A percentile compares a stretch with the other conserved stretches of the same genome.
phyloP scores from a whole-genome alignment of 1,140 invertebrate genomes.

The Uloborus diversus region DNA sequence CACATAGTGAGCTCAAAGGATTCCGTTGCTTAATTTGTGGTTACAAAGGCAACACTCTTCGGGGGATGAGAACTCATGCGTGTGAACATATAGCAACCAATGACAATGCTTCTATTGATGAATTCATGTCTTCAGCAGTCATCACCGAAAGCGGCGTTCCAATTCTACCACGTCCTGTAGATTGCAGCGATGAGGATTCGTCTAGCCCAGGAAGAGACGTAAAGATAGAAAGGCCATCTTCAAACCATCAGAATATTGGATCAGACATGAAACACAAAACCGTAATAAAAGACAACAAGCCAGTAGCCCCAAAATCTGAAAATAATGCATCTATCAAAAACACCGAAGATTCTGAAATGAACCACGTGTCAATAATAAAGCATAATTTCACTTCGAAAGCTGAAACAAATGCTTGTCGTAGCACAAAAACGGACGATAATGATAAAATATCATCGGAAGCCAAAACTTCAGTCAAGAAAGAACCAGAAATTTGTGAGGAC shows the following conservation, averaged over 20 bases:
- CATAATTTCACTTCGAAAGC: no score
- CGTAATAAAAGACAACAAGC: no score
- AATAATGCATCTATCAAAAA: no score
- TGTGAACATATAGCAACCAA: slow-evolving; percentile 93
- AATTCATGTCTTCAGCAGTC: slow-evolving; percentile 83
- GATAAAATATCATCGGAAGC: no score
- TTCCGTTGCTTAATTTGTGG: slow-evolving; percentile 94
- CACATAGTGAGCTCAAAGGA: slow-evolving; percentile 83
- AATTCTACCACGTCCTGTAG: not conserved
- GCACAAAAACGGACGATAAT: no score
- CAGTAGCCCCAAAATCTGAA: no score
- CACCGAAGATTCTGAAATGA: no score
- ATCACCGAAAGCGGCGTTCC: slow-evolving; percentile 19
- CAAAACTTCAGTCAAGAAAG: no score
- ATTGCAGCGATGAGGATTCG: slow-evolving; percentile 23
- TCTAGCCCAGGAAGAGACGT: slow-evolving; percentile 46
- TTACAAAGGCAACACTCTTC: slow-evolving; percentile 94
- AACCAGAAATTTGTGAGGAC: no score
- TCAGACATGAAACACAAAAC: not conserved
- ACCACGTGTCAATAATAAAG: no score
- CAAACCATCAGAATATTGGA: not conserved
- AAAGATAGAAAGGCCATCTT: not conserved
- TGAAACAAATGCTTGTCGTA: no score
- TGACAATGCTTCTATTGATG: slow-evolving; percentile 82
- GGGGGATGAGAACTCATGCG: slow-evolving; percentile 95